A percentile compares a stretch with the other conserved stretches of the same genome.
phyloP scores from a whole-genome alignment of 2,113 vertebrate genomes.

The Ciconia maguari region DNA sequence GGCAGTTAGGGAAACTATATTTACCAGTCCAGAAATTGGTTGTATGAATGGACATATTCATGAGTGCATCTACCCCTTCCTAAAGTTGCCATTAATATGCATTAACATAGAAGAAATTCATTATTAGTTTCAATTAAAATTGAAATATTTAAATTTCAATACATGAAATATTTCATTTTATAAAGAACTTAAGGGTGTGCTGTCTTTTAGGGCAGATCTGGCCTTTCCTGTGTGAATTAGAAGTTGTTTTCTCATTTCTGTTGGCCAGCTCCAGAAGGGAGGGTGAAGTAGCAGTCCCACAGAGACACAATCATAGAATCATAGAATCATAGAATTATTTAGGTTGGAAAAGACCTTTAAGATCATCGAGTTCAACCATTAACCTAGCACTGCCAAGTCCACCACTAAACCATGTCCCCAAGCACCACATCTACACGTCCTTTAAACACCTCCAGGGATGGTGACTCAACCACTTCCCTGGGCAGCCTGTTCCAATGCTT shows the following conservation, averaged over 20 bases:
- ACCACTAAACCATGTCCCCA: no score
- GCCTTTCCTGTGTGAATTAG: slow-evolving; percentile 37
- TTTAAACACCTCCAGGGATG: no score
- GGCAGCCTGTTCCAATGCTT: no score
- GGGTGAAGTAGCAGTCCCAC: neutral
- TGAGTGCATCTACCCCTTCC: neutral
- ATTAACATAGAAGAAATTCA: slow-evolving; percentile 33
- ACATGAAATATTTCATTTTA: slow-evolving; percentile 40
- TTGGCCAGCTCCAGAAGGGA: neutral
- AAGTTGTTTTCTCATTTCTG: slow-evolving; percentile 43
- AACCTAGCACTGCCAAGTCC: no score
- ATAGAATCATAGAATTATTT: no score
- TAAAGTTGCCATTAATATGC: slow-evolving; percentile 28
- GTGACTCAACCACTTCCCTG: no score
- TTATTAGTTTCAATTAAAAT: slow-evolving; percentile 42
- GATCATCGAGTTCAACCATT: no score
- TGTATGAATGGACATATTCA: neutral
- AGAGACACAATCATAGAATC: neutral
- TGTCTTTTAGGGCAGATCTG: slow-evolving; percentile 27
- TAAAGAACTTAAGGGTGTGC: neutral
- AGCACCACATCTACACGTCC: no score
- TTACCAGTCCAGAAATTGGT: neutral
- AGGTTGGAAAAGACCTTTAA: no score
- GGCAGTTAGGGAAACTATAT: neutral
- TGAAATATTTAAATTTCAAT: neutral